Evolutionary conservation across 2,888 invertebrate species (phyloP).

Genomic region (Geophilus truncorum): DNA sequence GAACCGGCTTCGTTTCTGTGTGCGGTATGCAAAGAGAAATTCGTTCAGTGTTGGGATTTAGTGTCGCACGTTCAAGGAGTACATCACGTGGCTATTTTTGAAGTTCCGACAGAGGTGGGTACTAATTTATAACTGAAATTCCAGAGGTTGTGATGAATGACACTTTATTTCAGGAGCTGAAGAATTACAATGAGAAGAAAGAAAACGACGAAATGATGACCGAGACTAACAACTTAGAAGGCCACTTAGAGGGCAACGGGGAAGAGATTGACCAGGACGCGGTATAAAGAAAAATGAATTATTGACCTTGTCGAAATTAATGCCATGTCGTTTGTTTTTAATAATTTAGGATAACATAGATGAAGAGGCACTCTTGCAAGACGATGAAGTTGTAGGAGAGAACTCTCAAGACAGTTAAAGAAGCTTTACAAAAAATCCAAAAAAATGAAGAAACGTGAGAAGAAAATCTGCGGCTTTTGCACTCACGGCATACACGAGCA

Average conservation of each 20-base stretch:
- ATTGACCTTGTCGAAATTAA: too few species aligned
- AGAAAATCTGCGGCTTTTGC: neutral
- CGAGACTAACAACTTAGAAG: constrained; percentile 33
- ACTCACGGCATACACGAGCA: neutral
- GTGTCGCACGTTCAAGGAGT: constrained; percentile 35
- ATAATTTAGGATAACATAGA: neutral
- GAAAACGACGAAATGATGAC: constrained; percentile 22
- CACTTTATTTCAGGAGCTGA: neutral
- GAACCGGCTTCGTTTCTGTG: constrained; percentile 35
- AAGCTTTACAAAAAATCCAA: neutral
- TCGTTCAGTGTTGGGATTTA: constrained; percentile 35
- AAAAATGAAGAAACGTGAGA: neutral
- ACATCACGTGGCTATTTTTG: constrained; percentile 36
- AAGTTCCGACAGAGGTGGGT: constrained; percentile 31
- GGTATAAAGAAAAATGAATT: constrained; percentile 5
- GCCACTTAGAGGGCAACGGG: constrained; percentile 32
- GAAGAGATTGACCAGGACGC: constrained; percentile 35
- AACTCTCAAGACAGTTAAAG: constrained; percentile 31
- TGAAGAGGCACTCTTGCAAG: constrained; percentile 29
- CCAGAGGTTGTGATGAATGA: neutral
- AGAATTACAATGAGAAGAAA: neutral
- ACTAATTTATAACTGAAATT: neutral
- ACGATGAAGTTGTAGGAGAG: constrained; percentile 20
- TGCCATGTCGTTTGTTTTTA: neutral
- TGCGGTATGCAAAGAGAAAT: constrained; percentile 37